Evolutionary conservation across 2,113 vertebrate species (phyloP), one percentile per base, ranked within the genome.

Genomic region (Myodes glareolus): DNA sequence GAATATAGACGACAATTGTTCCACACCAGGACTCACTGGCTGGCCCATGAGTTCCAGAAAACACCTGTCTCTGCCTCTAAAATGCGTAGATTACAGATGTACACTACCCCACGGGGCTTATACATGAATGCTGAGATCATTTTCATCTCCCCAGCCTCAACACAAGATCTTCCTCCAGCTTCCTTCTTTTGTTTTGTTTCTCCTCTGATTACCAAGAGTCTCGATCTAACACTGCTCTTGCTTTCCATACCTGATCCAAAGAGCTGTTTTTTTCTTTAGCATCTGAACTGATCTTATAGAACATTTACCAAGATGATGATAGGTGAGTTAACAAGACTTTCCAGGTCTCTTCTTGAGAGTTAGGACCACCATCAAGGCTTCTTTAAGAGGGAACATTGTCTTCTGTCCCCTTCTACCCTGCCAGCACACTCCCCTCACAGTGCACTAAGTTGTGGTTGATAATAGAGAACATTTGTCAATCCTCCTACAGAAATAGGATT

Each of bases 381-480:
- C 70, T 5, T 3, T 47, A 39, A 68, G 39, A 89, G 27, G 25
- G 82, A 86, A 89, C 42, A 14, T 47, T 5, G 9, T 75, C 82
- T 89, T 86, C 65, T 61, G 7, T 19, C 45, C 52, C 81, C 25
- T 61, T 29, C 67, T 27, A 52, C 33, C 47, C 85, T 88, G 45
- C 33, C 33, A 27, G 47, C 45, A 72, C 85, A 67, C 42, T 88
- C 85, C 65, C 67, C 65, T 52, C 21, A 70, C 73, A 93, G 72
- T 45, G 47, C 75, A 93, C 55, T n/a, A 78, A 88, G 61, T 76
- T 86, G 19, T 65, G 58, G 92, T 67, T 72, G 82, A 72, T 82
- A 72, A 91, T 13, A 73, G 88, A 70, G 92, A 95, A 91, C 94
- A 94, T 93, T 87, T 97, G 94, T 95, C 94, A 87, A 61, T 76